Conservation (phyloP, 2,113 vertebrate species). For the Zootoca vivipara region DNA sequence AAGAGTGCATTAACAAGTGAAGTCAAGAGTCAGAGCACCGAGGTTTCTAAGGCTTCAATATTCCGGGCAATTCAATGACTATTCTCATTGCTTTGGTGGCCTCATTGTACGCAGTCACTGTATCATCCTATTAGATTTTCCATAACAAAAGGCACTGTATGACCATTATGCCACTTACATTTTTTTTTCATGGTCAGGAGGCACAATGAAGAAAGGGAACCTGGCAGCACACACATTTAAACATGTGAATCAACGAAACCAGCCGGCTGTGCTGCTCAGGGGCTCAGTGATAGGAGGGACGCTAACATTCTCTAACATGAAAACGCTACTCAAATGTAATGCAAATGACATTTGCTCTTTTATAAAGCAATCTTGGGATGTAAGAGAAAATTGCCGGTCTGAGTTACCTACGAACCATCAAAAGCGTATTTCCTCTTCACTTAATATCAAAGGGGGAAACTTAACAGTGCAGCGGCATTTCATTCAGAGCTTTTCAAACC, state of each 20-base stretch:
- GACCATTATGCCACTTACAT: not conserved
- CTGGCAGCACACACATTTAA: not conserved
- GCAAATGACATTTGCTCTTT: slow-evolving; percentile 13
- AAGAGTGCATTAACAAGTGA: not conserved
- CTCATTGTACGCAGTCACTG: not conserved
- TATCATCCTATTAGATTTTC: slow-evolving; percentile 9
- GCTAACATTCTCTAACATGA: not conserved
- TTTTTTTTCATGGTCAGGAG: slow-evolving; percentile 10
- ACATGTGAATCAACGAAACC: not conserved
- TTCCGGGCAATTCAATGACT: not conserved
- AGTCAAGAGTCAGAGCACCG: not conserved
- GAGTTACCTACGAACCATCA: not conserved
- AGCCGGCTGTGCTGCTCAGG: not conserved
- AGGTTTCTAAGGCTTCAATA: not conserved
- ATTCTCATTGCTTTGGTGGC: not conserved
- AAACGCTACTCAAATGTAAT: not conserved
- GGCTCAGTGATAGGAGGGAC: slow-evolving; percentile 3
- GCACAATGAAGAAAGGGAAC: not conserved
- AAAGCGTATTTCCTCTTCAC: slow-evolving; percentile 15
- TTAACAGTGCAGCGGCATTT: not conserved
- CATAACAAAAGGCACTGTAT: not conserved
- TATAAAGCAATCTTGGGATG: not conserved
- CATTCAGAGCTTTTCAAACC: not conserved
- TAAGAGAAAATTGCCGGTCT: slow-evolving; percentile 7
- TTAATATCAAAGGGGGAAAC: not conserved